These are phyloP conservation scores for Brassicogethes aeneus DNA, from an alignment of 2,888 invertebrate genomes.

Conservation along the genomic window DNA sequence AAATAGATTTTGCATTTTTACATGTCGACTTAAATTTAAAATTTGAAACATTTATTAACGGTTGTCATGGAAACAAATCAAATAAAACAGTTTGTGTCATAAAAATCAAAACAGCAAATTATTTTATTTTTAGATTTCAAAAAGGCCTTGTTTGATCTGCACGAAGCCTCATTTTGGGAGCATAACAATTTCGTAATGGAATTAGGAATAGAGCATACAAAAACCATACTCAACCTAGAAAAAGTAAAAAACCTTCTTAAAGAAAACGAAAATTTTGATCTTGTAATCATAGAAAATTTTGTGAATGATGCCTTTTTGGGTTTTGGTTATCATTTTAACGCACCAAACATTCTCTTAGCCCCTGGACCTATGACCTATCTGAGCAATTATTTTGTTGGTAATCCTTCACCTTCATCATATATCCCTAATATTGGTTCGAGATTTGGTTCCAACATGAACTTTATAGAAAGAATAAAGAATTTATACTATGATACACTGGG, in stretches of 20 bases:
- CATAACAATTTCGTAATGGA: not conserved
- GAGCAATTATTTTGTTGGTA: not conserved
- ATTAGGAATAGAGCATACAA: slow-evolving; percentile 17
- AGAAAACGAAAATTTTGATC: slow-evolving; percentile 24
- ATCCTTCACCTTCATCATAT: not conserved
- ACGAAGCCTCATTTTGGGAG: not conserved
- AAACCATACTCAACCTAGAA: slow-evolving; percentile 26
- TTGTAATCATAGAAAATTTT: slow-evolving; percentile 27
- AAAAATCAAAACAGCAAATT: too few relatives aligned
- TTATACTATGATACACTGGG: not conserved
- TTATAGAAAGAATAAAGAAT: not conserved
- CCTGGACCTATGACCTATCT: not conserved
- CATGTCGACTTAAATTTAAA: too few relatives aligned
- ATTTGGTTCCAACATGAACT: not conserved
- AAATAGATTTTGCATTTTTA: too few relatives aligned
- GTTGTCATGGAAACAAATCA: too few relatives aligned
- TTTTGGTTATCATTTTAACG: not conserved
- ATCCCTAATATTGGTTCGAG: not conserved
- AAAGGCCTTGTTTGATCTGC: slow-evolving; percentile 8
- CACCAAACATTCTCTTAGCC: not conserved
- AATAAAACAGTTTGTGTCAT: too few relatives aligned
- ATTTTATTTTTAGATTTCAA: slow-evolving; percentile 11
- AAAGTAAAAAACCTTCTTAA: slow-evolving; percentile 24
- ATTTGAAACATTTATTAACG: too few relatives aligned
- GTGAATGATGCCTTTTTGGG: slow-evolving; percentile 21